Base-by-base conservation (phyloP, 2,797 vertebrate species). In the Pseudochirops cupreus region DNA sequence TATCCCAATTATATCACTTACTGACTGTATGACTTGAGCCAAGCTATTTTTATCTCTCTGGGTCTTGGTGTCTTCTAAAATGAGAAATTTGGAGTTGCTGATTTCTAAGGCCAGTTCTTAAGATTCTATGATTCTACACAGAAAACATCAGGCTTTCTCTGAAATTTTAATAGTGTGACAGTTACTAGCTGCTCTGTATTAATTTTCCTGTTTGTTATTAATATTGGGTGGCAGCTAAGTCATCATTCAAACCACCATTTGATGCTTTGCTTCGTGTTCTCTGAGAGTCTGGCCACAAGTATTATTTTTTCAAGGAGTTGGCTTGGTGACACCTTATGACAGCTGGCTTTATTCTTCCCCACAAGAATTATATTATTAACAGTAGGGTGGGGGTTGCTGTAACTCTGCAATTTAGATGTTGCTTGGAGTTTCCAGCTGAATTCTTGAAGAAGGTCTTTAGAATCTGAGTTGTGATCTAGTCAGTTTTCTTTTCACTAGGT, bases 401-500 rank as follows among this genome's bases (percentile, higher is more conserved):
- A 12, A 0, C 1, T 0, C 1, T 33, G 33, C 59, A 58, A 93
- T 91, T 91, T 50, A 33, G 59, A 56, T n/a, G 39, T 56, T 18
- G 18, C 56, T 39, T 7, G 87, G 54, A 39, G 46, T 18, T 87
- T 94, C 33, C 57, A 39, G 0, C 33, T 2, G 52, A 5, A 0
- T 92, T 90, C 57, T 82, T 82, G 67, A 74, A 62, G 58, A 62
- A 62, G 59, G 29, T 39, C 5, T 74, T 89, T 4, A 2, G 54
- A 57, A 46, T 58, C 33, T 4, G 4, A 7, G 0, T 11, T 39
- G 10, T 39, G 4, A n/a, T 55, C 46, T 53, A 3, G 46, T 0
- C 0, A 5, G 0, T 74, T 50, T 33, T 39, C 16, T 91, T 82
- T 74, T 16, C 18, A 21, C 1, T 10, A 2, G 1, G 0, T 14